Conservation (phyloP, 2,888 invertebrate species). For the Hirtodrosophila cameraria region DNA sequence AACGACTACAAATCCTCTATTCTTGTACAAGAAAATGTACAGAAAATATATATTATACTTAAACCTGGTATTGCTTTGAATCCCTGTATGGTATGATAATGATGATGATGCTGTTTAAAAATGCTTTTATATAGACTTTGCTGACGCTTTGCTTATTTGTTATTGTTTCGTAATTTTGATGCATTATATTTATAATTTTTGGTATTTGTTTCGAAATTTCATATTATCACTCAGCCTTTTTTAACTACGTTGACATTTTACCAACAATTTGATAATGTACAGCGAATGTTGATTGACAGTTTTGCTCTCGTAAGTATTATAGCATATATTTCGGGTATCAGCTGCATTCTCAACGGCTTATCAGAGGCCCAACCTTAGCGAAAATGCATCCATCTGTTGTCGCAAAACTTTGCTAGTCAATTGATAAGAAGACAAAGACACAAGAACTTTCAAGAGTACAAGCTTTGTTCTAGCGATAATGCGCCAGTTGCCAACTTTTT, state of each 20-base stretch:
- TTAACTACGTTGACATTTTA: background rate
- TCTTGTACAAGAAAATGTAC: conserved; percentile 4
- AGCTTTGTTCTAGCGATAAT: conserved; percentile 22
- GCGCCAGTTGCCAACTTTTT: conserved; percentile 15
- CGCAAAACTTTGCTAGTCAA: conserved; percentile 32
- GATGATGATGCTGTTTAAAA: conserved; percentile 57
- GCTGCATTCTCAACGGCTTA: conserved; percentile 18
- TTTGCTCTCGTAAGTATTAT: conserved; percentile 25
- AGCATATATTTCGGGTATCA: background rate
- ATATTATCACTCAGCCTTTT: background rate
- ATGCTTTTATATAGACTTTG: conserved; percentile 36
- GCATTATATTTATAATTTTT: conserved; percentile 10
- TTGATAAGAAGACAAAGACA: conserved; percentile 14
- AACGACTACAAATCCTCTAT: conserved; percentile 12
- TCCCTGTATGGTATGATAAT: conserved; percentile 54
- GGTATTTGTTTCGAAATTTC: conserved; percentile 7
- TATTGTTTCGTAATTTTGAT: background rate
- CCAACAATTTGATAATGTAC: background rate
- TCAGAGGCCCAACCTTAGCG: conserved; percentile 16
- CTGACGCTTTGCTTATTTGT: conserved; percentile 38
- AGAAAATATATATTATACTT: conserved; percentile 1
- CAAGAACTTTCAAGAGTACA: conserved; percentile 28
- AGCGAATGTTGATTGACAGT: background rate
- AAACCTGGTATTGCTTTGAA: conserved; percentile 34
- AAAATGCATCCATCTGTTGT: conserved; percentile 44